Base-by-base conservation (phyloP, 2,113 vertebrate species). In the Oncorhynchus kisutch region DNA sequence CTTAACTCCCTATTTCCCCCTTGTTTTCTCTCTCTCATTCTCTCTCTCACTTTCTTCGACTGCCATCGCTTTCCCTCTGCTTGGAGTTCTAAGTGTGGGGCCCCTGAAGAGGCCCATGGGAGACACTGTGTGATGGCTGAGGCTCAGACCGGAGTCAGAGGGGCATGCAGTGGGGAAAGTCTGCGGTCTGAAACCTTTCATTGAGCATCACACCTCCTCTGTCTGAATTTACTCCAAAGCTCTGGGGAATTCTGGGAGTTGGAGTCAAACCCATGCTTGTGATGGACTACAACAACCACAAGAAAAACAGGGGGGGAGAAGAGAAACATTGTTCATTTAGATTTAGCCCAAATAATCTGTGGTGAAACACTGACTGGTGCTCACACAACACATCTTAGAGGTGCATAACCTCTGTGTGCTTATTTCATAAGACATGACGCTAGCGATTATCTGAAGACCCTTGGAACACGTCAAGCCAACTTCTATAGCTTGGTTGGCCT, bases 21-120 rank as follows among this genome's bases (percentile, higher is more conserved):
- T 45, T 60, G 18, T 59, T 31, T 5, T 6, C 31, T 65, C 72
- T 54, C 48, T 65, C 59, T 64, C 11, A 9, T 59, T 64, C 64
- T 34, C 64, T 54, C 20, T 59, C 27, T n/a, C 14, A 29, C 66
- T 67, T 14, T 34, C 66, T 9, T 31, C 66, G 2, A 18, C 64
- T 66, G 4, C 27, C 27, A 51, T 59, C 22, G 49, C 65, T 29
- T 4, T 75, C 18, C 13, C 31, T 3, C 73, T 29, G 45, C 24
- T 25, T 27, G 13, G 25, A 31, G 7, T 2, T 22, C 6, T 22
- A n/a, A 62, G 59, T 22, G 59, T 62, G 59, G 59, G 59, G 59
- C n/a, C 59, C 59, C 59, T 62, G 59, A 62, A 62, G 59, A 62
- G 18, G n/a, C 59, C 59, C 59, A n/a, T 62, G 59, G 59, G 59